Base-by-base conservation (phyloP, 2,113 vertebrate species). In the Callipepla californica region DNA sequence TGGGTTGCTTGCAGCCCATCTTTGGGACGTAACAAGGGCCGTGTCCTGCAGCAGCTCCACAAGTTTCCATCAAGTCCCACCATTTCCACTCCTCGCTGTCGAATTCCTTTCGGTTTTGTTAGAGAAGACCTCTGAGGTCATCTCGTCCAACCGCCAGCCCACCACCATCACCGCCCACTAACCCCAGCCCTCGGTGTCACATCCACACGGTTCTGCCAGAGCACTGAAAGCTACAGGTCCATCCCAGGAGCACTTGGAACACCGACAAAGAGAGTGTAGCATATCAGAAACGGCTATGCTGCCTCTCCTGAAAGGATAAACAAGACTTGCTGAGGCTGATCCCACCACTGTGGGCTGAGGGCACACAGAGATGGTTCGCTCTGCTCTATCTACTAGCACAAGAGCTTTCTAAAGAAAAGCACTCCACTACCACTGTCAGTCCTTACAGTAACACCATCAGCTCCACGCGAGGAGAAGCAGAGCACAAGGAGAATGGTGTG, bases 401-500 rank as follows among this genome's bases (percentile, higher is more conserved):
- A 18, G 19, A 13, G 12, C n/a, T 7, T 1, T 14, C 42, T 9
- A 38, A 8, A 30, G 34, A 10, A 19, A 5, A 5, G 12, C 25
- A 9, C 9, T 2, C 6, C 18, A 0, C 66, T 9, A 28, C 21
- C 44, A 1, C 44, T 17, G 14, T 0, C 5, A 6, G 34, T 32
- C 51, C 5, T 38, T 3, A 4, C 15, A 36, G 30, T 48, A 3
- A 11, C 21, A 23, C 14, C 23, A 4, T 32, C 40, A 34, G 63
- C 58, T 59, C 66, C 38, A 13, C n/a, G 18, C 21, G n/a, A 32
- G 38, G n/a, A 32, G 38, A n/a, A 51, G 53, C 32, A 21, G 25
- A 4, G 10, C 0, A 6, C 0, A 5, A 1, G 7, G 7, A 3
- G 14, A 51, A 5, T 1, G 15, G 47, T 2, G 3, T 6, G 19